Conservation (phyloP, 2,113 vertebrate species). For the Crotophaga sulcirostris region DNA sequence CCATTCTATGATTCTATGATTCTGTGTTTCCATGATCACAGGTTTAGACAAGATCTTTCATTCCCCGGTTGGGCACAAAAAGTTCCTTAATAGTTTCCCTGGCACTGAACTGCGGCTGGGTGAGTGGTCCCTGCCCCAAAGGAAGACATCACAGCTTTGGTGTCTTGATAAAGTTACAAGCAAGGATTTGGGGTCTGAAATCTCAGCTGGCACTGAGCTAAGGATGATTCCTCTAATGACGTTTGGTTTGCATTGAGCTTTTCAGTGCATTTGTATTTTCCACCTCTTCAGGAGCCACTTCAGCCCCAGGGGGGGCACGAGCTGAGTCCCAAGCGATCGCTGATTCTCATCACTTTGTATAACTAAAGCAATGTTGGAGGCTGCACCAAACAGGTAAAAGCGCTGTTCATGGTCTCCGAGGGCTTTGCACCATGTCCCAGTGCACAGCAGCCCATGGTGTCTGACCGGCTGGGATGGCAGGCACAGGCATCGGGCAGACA, state of each 20-base stretch:
- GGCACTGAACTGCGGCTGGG: too few species aligned
- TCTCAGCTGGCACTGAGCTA: background rate
- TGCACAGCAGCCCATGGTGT: accelerated
- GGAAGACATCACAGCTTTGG: background rate
- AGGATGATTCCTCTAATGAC: background rate
- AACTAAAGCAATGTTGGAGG: accelerated
- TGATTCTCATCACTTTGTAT: background rate
- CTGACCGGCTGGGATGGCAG: accelerated
- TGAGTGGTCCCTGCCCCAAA: background rate
- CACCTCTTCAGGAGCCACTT: background rate
- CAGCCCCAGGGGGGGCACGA: background rate
- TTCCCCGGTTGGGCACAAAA: background rate
- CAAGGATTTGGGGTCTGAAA: accelerated
- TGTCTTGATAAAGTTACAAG: background rate
- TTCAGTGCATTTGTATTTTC: background rate
- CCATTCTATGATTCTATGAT: too few species aligned
- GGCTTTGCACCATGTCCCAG: background rate
- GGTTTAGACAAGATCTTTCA: background rate
- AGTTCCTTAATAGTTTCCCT: too few species aligned
- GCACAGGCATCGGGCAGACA: accelerated
- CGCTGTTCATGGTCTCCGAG: accelerated
- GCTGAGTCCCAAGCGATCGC: background rate
- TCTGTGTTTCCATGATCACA: too few species aligned
- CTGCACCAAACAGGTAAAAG: background rate
- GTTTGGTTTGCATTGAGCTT: background rate